Base-by-base conservation (phyloP, 1,140 invertebrate genomes). In the Pseudomyrmex cubaensis region DNA sequence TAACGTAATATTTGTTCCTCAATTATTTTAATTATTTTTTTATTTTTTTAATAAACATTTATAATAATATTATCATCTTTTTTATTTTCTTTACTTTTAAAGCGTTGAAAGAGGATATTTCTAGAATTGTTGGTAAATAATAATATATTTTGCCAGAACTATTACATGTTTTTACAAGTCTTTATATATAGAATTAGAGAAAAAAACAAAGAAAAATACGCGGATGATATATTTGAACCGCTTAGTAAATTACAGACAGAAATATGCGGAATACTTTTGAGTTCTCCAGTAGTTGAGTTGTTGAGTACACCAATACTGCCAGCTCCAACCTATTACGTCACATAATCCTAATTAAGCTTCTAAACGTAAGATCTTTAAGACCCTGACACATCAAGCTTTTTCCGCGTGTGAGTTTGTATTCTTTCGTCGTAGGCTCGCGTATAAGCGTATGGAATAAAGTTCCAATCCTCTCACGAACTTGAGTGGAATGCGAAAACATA, bases 291-390 rank as follows among this genome's bases (percentile, higher is more conserved):
- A 66, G 48, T 9, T 4, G 66, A 54, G 52, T 66, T 52, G 48
- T 9, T 4, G 66, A 80, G 17, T 72, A 72, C 7, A 13, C 20
- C 44, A 70, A 8, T 70, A 72, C 76, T 72, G 66, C 66, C 76
- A 80, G 66, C 76, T 80, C 66, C 76, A 80, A 48, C 3, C 54
- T 57, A 20, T 78, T 69, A 70, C 10, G 35, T 54, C 20, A 46
- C 25, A 56, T 25, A 64, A 77, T 61, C n/a, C 54, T 70, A 80
- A 70, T 61, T 72, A 80, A 80, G 56, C 66, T 59, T 72, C 13
- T 59, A 80, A 72, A 59, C 8, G 2, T 72, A 80, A 80, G 10
- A n/a, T 22, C 15, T 46, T 67, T 35, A 35, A 35, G 35, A 35
- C 7, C 35, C 3, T 35, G 35, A 35, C 35, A 35, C 35, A 35